phyloP scores from a whole-genome alignment of 2,888 invertebrate species.

The Pyrgus malvae region DNA sequence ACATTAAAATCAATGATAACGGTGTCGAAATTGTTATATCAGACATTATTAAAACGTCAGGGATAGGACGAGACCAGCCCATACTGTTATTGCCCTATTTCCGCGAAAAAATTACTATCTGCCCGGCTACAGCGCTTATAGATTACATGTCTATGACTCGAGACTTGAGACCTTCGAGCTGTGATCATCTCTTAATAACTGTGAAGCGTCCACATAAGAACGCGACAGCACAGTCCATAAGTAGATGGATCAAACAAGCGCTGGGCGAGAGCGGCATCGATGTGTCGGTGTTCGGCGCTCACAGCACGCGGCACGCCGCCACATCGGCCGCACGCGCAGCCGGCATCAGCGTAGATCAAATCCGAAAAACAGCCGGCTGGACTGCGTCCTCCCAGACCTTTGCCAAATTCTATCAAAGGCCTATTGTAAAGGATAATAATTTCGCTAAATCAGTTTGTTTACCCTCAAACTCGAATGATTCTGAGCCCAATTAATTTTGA shows the following conservation, averaged over 20 bases:
- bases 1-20: neutral
- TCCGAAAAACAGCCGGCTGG: conserved; percentile 29
- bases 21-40: neutral
- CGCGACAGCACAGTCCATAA: conserved; percentile 2
- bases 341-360: conserved; percentile 20
- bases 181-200: conserved; percentile 14
- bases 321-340: conserved; percentile 27
- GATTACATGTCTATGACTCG: conserved; percentile 1
- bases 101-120: neutral
- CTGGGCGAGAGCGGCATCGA: conserved; percentile 6
- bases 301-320: too few species aligned
- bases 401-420: conserved; percentile 5
- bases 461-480: too few species aligned
- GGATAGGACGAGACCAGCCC: conserved; percentile 1
- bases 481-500: too few species aligned
- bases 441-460: conserved; percentile 1
- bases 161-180: neutral
- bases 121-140: conserved; percentile 1
- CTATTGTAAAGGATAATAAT: neutral
- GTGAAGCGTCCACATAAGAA: conserved; percentile 4
- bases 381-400: neutral
- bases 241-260: conserved; percentile 2
- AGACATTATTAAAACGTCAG: conserved; percentile 8
- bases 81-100: conserved; percentile 1
- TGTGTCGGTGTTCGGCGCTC: conserved; percentile 20